A percentile compares a stretch with the other conserved stretches of the same genome.
Evolutionary conservation across 92 coral and sea anemone genomes (phyloP).

Genomic region (Palythoa heliodiscus): DNA sequence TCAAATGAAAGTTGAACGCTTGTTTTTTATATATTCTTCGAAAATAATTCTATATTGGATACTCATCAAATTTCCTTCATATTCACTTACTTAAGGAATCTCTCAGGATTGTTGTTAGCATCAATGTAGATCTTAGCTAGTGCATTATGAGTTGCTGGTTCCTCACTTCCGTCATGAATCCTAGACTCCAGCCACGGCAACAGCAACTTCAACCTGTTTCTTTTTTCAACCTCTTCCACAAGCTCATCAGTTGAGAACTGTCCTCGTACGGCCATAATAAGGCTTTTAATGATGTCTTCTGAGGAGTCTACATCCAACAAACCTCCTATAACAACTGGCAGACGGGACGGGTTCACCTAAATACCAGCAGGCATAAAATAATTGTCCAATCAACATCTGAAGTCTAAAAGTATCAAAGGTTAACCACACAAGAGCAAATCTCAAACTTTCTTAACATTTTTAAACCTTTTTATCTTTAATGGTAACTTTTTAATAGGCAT

Average conservation of each 20-base stretch:
- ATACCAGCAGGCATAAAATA: neutral
- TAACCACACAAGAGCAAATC: too few relatives aligned
- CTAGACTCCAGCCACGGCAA: conserved; percentile 97
- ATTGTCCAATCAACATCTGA: too few relatives aligned
- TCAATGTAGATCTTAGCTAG: conserved; percentile 98
- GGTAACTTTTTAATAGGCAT: too few relatives aligned
- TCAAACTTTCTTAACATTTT: too few relatives aligned
- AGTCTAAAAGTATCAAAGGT: too few relatives aligned
- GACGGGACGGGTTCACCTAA: conserved; percentile 99
- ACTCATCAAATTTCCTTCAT: neutral
- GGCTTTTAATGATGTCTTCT: conserved; percentile 95
- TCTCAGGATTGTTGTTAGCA: conserved; percentile 96
- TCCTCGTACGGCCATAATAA: conserved; percentile 98
- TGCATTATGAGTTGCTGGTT: conserved; percentile 99
- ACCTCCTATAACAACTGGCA: conserved; percentile 96
- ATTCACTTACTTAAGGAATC: conserved; percentile 86
- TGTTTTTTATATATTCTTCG: too few relatives aligned
- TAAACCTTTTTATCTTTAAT: too few relatives aligned
- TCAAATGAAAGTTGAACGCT: too few relatives aligned
- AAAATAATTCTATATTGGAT: neutral
- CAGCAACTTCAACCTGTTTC: conserved; percentile 89
- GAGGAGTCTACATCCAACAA: conserved; percentile 95
- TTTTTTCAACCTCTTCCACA: conserved; percentile 96
- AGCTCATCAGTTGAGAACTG: conserved; percentile 99
- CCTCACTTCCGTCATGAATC: conserved; percentile 98